These are phyloP conservation scores for Procambarus clarkii DNA, from an alignment of 1,140 invertebrate species.

Conservation along the genomic window DNA sequence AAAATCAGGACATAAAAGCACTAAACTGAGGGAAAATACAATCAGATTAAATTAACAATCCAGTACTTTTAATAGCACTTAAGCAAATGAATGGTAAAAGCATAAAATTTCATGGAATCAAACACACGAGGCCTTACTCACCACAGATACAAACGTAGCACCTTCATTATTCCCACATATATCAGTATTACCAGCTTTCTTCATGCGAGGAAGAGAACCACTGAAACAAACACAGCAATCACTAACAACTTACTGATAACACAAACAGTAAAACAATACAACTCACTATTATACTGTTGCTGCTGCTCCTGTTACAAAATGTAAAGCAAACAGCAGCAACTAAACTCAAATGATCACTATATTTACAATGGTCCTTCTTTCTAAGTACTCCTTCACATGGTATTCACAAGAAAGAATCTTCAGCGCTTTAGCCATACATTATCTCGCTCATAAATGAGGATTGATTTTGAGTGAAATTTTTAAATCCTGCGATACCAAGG, in stretches of 20 bases:
- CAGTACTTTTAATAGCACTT: conserved; percentile 12
- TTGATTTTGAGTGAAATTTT: no score
- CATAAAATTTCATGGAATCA: not conserved
- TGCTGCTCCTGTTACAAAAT: not conserved
- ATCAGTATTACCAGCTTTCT: conserved; percentile 33
- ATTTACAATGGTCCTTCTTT: no score
- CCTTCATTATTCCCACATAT: conserved; percentile 55
- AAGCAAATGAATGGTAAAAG: not conserved
- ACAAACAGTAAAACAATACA: not conserved
- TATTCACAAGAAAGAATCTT: no score
- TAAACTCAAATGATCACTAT: no score
- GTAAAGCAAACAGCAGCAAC: no score
- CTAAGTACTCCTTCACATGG: no score
- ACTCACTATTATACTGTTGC: not conserved
- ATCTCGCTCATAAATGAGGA: no score
- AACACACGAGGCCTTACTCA: conserved; percentile 29
- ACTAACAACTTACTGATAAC: not conserved
- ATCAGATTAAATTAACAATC: not conserved
- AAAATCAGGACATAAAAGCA: not conserved
- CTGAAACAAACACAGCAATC: not conserved
- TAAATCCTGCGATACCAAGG: no score
- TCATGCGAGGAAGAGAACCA: conserved; percentile 53
- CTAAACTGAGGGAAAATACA: not conserved
- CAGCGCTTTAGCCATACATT: no score
- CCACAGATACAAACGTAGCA: conserved; percentile 63